phyloP scores from a whole-genome alignment of 2,888 invertebrate genomes.

The Toxonevra muliebris region DNA sequence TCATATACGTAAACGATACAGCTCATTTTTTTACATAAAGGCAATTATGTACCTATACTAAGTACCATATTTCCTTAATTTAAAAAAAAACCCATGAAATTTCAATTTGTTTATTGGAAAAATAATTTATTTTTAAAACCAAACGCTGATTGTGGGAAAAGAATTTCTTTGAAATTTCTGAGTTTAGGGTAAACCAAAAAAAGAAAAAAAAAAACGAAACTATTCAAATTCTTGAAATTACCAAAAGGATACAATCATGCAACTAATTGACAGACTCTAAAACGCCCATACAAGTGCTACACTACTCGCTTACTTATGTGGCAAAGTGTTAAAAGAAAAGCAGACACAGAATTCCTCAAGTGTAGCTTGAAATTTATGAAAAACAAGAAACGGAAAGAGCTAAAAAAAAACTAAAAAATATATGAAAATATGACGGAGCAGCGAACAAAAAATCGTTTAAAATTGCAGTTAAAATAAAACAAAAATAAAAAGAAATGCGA shows the following conservation, averaged over 20 bases:
- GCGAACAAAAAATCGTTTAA: background rate
- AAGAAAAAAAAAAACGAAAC: background rate
- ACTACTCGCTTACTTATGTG: conserved; percentile 6
- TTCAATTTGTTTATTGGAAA: too few species aligned
- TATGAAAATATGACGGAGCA: background rate
- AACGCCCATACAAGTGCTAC: conserved; percentile 37
- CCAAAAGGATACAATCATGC: conserved; percentile 25
- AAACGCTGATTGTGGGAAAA: conserved; percentile 41
- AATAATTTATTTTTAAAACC: background rate
- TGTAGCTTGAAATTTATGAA: background rate
- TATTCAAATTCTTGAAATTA: too few species aligned
- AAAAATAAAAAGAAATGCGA: background rate
- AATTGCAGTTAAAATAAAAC: background rate
- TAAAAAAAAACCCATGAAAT: conserved; percentile 11
- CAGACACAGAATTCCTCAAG: conserved; percentile 20
- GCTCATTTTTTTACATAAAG: too few species aligned
- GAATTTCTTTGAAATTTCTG: conserved; percentile 38
- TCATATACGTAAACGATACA: too few species aligned
- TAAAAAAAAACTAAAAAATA: background rate
- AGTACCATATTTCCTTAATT: too few species aligned
- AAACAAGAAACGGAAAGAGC: background rate
- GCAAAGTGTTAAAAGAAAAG: conserved; percentile 28
- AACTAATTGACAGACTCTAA: conserved; percentile 40
- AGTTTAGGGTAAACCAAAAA: background rate
- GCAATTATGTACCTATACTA: too few species aligned